A percentile compares a stretch with the other conserved stretches of the same genome.
Evolutionary conservation across 2,888 invertebrate species (phyloP).

Genomic region (Mythimna loreyi): DNA sequence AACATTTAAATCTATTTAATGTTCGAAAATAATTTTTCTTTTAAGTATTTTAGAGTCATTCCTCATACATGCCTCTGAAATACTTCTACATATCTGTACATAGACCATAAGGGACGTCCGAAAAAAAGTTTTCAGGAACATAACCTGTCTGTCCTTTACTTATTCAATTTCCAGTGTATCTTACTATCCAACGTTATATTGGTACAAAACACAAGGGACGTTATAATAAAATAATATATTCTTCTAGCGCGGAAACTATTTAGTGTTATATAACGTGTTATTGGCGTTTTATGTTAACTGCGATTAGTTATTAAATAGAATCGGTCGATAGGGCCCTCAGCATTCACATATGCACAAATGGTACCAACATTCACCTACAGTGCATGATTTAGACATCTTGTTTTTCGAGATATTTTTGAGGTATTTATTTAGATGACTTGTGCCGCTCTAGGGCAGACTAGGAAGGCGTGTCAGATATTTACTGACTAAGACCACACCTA

Average conservation of each 20-base stretch:
- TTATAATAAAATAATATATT: slow-evolving; percentile 67
- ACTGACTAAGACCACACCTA: too few relatives aligned
- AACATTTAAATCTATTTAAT: not conserved
- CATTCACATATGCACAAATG: slow-evolving; percentile 12
- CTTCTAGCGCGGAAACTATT: slow-evolving; percentile 68
- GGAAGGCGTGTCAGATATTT: too few relatives aligned
- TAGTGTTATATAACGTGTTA: slow-evolving; percentile 63
- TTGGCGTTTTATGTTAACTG: slow-evolving; percentile 62
- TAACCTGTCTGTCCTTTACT: too few relatives aligned
- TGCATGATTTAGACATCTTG: not conserved
- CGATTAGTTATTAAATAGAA: slow-evolving; percentile 59
- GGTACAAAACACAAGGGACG: slow-evolving; percentile 46
- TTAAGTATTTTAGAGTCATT: not conserved
- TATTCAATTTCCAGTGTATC: not conserved
- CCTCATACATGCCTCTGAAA: not conserved
- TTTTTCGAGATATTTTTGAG: too few relatives aligned
- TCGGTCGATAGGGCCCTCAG: slow-evolving; percentile 4
- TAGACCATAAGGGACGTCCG: not conserved
- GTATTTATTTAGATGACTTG: too few relatives aligned
- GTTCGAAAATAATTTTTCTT: not conserved
- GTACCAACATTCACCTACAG: not conserved
- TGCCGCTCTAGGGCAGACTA: too few relatives aligned
- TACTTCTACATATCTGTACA: not conserved
- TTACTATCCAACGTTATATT: not conserved
- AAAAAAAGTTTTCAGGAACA: not conserved